phyloP scores from a whole-genome alignment of 1,140 invertebrate species.

The Solenopsis invicta region DNA sequence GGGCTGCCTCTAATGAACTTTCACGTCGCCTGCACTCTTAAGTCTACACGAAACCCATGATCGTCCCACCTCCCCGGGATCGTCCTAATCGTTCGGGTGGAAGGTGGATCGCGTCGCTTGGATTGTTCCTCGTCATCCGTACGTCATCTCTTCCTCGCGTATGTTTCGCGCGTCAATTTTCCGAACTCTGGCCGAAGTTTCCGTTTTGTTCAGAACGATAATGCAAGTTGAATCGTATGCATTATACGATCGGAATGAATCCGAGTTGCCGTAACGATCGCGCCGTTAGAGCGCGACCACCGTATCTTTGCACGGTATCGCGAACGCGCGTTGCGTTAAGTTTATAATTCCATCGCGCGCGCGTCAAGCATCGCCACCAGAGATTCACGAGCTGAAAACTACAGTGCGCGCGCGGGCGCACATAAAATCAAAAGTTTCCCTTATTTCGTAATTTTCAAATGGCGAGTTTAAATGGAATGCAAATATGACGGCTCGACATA shows the following conservation, averaged over 20 bases:
- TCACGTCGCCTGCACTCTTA: constrained; percentile 76
- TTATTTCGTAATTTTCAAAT: constrained; percentile 75
- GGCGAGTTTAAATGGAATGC: constrained; percentile 75
- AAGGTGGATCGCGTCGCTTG: not conserved
- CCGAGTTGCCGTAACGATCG: not conserved
- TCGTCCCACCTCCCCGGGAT: constrained; percentile 62
- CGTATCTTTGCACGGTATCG: constrained; percentile 27
- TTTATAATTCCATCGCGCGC: constrained; percentile 49
- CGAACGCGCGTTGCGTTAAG: constrained; percentile 25
- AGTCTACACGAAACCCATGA: constrained; percentile 77
- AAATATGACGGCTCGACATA: constrained; percentile 77
- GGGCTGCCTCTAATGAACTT: constrained; percentile 79
- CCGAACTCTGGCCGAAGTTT: not conserved
- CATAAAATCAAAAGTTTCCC: constrained; percentile 73
- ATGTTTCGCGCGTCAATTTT: not conserved
- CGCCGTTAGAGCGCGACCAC: not conserved
- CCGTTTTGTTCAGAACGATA: not conserved
- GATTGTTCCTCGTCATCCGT: not conserved
- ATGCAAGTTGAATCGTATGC: not conserved
- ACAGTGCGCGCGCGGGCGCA: constrained; percentile 39
- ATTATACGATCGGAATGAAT: not conserved
- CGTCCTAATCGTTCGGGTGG: constrained; percentile 43
- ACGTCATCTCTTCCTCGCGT: not conserved
- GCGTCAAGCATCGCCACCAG: constrained; percentile 30
- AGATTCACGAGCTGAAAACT: constrained; percentile 53